phyloP scores from a whole-genome alignment of 2,113 vertebrate genomes.

The Nesogale talazaci region DNA sequence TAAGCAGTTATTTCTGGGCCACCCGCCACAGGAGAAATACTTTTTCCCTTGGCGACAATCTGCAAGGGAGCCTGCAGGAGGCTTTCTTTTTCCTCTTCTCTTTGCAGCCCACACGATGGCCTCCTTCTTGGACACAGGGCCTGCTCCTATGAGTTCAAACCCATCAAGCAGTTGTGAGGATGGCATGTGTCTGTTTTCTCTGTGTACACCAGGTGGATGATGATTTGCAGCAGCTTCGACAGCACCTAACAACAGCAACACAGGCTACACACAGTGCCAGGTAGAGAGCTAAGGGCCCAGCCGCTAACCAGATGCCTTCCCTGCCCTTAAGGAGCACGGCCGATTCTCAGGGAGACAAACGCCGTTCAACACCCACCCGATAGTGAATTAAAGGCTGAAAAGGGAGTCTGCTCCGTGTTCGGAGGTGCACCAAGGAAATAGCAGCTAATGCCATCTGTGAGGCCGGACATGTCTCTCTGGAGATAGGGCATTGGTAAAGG shows the following conservation, averaged over 20 bases:
- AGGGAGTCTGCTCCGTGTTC: background rate
- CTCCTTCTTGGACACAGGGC: background rate
- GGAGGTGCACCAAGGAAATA: background rate
- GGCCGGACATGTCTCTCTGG: background rate
- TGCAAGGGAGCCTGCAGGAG: background rate
- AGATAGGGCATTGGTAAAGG: background rate
- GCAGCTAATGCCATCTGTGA: background rate
- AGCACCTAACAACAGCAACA: background rate
- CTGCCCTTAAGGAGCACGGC: background rate
- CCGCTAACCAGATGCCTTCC: background rate
- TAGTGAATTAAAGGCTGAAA: background rate
- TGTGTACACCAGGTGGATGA: background rate
- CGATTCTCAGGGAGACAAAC: background rate
- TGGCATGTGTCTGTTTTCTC: background rate
- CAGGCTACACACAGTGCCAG: background rate
- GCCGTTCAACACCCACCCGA: background rate
- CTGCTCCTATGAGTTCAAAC: background rate
- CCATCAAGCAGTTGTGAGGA: background rate
- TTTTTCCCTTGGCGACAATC: constrained; percentile 23
- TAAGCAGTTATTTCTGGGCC: constrained; percentile 21
- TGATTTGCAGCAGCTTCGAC: background rate
- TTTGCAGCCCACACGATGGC: background rate
- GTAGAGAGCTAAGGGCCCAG: background rate
- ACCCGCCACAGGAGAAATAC: background rate
- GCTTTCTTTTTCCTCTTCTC: background rate